A percentile compares a stretch with the other conserved stretches of the same genome.
These are phyloP conservation scores for Lagopus leucura DNA, from an alignment of 2,113 vertebrate genomes.

Conservation along the genomic window DNA sequence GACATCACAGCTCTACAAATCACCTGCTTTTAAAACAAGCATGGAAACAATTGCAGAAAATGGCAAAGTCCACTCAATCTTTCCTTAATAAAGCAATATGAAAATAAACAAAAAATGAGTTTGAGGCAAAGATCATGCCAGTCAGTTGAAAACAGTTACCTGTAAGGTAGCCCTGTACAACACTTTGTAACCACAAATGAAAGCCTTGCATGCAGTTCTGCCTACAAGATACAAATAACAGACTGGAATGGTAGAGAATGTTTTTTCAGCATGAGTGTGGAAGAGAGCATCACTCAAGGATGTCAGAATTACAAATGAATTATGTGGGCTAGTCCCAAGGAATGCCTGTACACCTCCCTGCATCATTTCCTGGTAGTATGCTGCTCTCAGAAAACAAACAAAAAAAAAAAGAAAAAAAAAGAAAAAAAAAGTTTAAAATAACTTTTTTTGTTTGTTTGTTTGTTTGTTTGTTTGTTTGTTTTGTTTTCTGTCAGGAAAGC, in stretches of 20 bases:
- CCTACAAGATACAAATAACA: background rate
- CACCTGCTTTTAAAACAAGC: background rate
- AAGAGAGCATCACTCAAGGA: background rate
- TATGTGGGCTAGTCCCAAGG: background rate
- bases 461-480: too few relatives aligned
- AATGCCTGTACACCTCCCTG: background rate
- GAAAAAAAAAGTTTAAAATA: background rate
- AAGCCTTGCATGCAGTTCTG: background rate
- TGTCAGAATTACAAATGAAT: background rate
- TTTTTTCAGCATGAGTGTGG: background rate
- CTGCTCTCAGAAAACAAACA: background rate
- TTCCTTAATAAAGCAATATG: background rate
- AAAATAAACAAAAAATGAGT: background rate
- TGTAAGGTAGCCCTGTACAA: background rate
- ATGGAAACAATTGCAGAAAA: conserved; percentile 2
- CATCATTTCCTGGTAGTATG: background rate
- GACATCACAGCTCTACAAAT: background rate
- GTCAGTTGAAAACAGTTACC: background rate
- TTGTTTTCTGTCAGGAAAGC: too few relatives aligned
- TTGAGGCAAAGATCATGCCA: background rate
- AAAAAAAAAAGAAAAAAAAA: background rate
- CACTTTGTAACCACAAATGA: background rate
- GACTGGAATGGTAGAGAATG: background rate
- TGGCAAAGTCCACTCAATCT: background rate
- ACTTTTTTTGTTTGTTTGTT: too few relatives aligned